Percentiles rank a stretch among this genome's conserved stretches.
phyloP scores from a whole-genome alignment of 2,113 vertebrate species.

The Saguinus midas region DNA sequence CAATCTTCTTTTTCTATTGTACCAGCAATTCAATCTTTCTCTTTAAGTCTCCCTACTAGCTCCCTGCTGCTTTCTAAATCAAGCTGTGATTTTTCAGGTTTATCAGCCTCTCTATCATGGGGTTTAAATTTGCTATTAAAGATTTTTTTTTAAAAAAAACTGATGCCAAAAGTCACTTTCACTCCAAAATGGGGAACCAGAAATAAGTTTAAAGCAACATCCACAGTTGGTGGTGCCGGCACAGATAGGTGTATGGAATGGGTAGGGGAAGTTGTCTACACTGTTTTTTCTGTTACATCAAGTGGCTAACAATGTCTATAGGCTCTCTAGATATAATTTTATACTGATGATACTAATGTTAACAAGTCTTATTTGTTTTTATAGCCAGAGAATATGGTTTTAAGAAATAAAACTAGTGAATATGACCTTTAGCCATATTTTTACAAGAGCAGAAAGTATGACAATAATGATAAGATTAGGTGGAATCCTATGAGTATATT shows the following conservation, averaged over 20 bases:
- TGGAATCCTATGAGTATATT: not conserved
- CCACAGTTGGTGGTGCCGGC: not conserved
- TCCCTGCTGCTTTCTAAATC: conserved; percentile 72
- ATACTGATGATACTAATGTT: conserved; percentile 11
- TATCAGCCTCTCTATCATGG: conserved; percentile 62
- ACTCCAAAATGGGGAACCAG: not conserved
- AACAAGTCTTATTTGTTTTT: not conserved
- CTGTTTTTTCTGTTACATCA: not conserved
- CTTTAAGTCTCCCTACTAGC: conserved; percentile 45
- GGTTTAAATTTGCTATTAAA: conserved; percentile 58
- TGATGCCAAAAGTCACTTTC: conserved; percentile 23
- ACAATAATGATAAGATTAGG: not conserved
- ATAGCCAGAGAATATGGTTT: not conserved
- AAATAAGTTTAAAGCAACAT: not conserved
- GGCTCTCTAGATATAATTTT: not conserved
- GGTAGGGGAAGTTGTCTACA: not conserved
- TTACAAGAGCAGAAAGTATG: not conserved
- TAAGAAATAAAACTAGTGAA: conserved; percentile 36
- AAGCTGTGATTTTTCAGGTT: conserved; percentile 65
- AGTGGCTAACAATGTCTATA: not conserved
- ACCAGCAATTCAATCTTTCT: conserved; percentile 56
- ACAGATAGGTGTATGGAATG: not conserved
- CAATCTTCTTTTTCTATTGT: conserved; percentile 60
- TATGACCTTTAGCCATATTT: not conserved
- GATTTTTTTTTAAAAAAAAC: not conserved